Base-by-base conservation (phyloP, 2,888 invertebrate species). In the Labia minor region DNA sequence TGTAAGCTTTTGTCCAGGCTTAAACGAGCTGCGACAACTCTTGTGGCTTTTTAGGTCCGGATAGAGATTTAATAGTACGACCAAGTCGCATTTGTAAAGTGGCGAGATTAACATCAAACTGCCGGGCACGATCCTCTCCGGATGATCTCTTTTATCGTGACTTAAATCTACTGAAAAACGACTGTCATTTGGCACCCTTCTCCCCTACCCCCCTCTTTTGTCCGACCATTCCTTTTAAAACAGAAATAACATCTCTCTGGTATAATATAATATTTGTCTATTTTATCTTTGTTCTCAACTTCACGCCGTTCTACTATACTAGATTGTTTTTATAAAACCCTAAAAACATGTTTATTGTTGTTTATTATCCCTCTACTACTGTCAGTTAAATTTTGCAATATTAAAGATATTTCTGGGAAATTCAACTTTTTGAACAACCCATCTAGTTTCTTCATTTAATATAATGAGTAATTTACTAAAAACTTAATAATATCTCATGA, bases 151-250 rank as follows among this genome's bases (percentile, higher is more conserved):
- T 49, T 49, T 49, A 49, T 49, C 49, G 49, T 49, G 49, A 16
- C 49, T 49, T 49, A 49, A 49, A 49, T 49, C 49, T 49, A 49
- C 49, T 49, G 49, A 49, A 49, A 49, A 49, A 49, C 49, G 49
- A 49, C n/a, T 14, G 49, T 49, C 14, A 49, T 49, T 49, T 49
- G 49, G 49, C 49, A n/a, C 8, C 16, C 49, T 14, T 49, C n/a
- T 49, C n/a, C 16, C 16, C 49, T 49, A 33, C 11, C 33, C 11
- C 33, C 33, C 33, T 33, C 33, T 33, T 11, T 33, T 11, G 14
- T 4, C 49, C n/a, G 49, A 14, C 49, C 49, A 49, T 49, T 16
- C 49, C 49, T 49, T 49, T 49, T 49, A 49, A 49, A 49, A 49
- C n/a, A n/a, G n/a, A n/a, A n/a, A n/a, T n/a, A n/a, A n/a, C 49